A percentile compares a stretch with the other conserved stretches of the same genome.
These are phyloP conservation scores for Antechinus flavipes DNA, from an alignment of 2,113 vertebrate species.

Conservation along the genomic window DNA sequence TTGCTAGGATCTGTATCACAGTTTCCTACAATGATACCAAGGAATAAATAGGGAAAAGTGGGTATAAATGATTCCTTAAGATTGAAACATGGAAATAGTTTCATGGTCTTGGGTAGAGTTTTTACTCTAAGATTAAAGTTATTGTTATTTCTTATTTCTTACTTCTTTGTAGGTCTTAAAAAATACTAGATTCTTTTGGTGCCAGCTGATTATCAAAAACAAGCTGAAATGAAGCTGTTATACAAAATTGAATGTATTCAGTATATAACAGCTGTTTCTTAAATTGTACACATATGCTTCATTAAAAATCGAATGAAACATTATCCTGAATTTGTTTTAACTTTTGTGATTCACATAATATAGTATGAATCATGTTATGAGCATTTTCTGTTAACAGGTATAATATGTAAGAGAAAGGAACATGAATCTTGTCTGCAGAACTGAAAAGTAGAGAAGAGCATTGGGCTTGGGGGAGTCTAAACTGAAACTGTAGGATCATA, in stretches of 20 bases:
- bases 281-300: constrained; percentile 22
- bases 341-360: neutral
- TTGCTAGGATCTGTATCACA: constrained; percentile 37
- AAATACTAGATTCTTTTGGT: neutral
- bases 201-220: constrained; percentile 22
- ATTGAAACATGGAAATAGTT: constrained; percentile 31
- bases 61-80: neutral
- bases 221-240: constrained; percentile 48
- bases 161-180: constrained; percentile 48
- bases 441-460: constrained; percentile 34
- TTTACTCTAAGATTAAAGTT: constrained; percentile 14
- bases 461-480: constrained; percentile 31
- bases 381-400: neutral
- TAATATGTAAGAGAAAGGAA: constrained; percentile 32
- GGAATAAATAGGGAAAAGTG: constrained; percentile 41
- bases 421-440: constrained; percentile 33
- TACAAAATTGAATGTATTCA: constrained; percentile 36
- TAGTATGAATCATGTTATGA: neutral
- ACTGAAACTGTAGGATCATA: constrained; percentile 44
- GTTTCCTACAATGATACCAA: constrained; percentile 30
- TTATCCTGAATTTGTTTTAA: neutral
- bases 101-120: constrained; percentile 11
- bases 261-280: constrained; percentile 44
- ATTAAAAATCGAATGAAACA: constrained; percentile 59
- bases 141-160: constrained; percentile 7